A percentile compares a stretch with the other conserved stretches of the same genome.
Conservation (phyloP, 2,113 vertebrate genomes). For the Eurypyga helias region DNA sequence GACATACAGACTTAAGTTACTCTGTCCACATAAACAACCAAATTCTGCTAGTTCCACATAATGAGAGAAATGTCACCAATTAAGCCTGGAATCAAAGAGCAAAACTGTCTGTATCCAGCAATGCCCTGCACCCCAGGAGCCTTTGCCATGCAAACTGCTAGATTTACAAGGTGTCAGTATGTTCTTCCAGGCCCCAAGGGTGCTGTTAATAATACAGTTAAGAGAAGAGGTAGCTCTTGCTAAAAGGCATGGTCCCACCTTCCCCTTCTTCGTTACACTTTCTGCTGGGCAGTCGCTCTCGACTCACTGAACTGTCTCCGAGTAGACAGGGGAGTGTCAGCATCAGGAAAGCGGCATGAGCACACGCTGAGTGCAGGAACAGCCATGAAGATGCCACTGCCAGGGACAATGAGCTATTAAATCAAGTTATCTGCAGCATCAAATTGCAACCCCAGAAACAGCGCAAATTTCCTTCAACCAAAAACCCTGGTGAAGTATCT, state of each 20-base stretch:
- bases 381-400: fast-evolving
- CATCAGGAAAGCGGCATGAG: neutral
- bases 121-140: neutral
- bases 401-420: neutral
- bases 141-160: neutral
- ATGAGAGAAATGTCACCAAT: neutral
- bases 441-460: neutral
- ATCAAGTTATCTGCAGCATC: neutral
- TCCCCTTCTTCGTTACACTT: neutral
- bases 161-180: neutral
- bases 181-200: neutral
- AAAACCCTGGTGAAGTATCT: neutral
- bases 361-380: neutral
- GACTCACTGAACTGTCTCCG: neutral
- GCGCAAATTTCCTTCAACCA: neutral
- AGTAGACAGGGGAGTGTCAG: neutral
- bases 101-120: neutral
- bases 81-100: neutral
- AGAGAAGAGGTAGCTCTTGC: neutral
- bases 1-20: neutral
- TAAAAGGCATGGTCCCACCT: neutral
- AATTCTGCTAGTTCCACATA: neutral
- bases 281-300: neutral
- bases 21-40: neutral
- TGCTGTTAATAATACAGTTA: neutral